Conservation (phyloP, 2,113 vertebrate genomes). For the Varanus komodoensis region DNA sequence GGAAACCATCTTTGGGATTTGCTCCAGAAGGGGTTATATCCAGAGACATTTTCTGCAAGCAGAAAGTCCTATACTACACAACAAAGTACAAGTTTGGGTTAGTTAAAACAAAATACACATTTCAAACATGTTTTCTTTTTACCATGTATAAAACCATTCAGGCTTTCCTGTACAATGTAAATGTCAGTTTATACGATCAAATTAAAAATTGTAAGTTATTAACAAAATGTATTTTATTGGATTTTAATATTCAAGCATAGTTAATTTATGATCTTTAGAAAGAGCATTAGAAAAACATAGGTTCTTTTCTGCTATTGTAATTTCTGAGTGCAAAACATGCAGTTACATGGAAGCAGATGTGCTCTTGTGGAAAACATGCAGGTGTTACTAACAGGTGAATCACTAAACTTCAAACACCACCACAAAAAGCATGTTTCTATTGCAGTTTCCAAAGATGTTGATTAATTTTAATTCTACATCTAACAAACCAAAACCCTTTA, state of each 20-base stretch:
- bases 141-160: not conserved
- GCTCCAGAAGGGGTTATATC: not conserved
- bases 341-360: conserved; percentile 38
- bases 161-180: not conserved
- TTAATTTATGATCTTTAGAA: conserved; percentile 49
- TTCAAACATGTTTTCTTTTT: not conserved
- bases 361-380: conserved; percentile 29
- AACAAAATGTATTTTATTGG: conserved; percentile 60
- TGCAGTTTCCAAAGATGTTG: conserved; percentile 44
- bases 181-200: not conserved
- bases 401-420: not conserved
- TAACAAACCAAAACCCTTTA: conserved; percentile 46
- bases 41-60: not conserved
- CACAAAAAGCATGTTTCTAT: conserved; percentile 43
- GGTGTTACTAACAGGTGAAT: conserved; percentile 41
- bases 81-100: not conserved
- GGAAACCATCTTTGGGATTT: not conserved
- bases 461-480: conserved; percentile 47
- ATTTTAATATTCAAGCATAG: conserved; percentile 46
- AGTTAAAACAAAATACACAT: not conserved
- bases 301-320: not conserved
- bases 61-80: not conserved
- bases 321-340: conserved; percentile 39
- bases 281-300: conserved; percentile 12
- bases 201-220: conserved; percentile 51